phyloP scores from a whole-genome alignment of 1,140 invertebrate species.

The Drosophila bocki region DNA sequence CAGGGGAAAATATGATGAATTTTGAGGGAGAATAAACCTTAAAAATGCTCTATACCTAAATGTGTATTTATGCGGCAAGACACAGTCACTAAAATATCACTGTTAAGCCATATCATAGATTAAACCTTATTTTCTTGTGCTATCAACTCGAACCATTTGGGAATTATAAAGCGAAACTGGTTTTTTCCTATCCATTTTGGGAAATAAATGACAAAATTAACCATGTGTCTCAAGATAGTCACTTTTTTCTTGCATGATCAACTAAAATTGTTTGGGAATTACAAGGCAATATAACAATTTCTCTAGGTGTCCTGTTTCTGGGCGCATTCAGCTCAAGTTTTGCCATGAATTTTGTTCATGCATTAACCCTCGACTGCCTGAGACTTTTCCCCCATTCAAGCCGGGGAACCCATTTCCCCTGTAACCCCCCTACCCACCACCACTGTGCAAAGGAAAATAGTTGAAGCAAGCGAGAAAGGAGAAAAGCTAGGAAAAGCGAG shows the following conservation, averaged over 20 bases:
- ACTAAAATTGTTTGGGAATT: neutral
- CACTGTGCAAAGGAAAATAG: constrained; percentile 59
- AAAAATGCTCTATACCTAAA: neutral
- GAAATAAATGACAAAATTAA: neutral
- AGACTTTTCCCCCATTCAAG: constrained; percentile 29
- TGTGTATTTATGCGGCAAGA: no score
- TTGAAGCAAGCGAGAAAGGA: constrained; percentile 51
- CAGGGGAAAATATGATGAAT: constrained; percentile 1
- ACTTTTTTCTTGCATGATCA: no score
- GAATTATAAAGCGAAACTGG: neutral
- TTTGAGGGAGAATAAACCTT: no score
- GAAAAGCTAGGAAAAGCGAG: constrained; percentile 6
- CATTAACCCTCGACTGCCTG: constrained; percentile 57
- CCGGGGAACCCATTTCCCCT: neutral
- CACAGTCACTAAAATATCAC: no score
- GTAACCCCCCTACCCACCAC: neutral
- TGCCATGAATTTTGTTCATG: constrained; percentile 79
- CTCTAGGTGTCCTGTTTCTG: constrained; percentile 25
- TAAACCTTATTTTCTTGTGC: neutral
- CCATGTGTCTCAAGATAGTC: neutral
- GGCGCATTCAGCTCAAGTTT: constrained; percentile 68
- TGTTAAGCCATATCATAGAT: neutral
- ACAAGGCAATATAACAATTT: neutral
- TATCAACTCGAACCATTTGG: neutral
- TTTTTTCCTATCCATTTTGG: neutral